Evolutionary conservation across 2,888 invertebrate species (phyloP), one percentile per base, ranked within the genome.

Genomic region (Caenorhabditis sp.): DNA sequence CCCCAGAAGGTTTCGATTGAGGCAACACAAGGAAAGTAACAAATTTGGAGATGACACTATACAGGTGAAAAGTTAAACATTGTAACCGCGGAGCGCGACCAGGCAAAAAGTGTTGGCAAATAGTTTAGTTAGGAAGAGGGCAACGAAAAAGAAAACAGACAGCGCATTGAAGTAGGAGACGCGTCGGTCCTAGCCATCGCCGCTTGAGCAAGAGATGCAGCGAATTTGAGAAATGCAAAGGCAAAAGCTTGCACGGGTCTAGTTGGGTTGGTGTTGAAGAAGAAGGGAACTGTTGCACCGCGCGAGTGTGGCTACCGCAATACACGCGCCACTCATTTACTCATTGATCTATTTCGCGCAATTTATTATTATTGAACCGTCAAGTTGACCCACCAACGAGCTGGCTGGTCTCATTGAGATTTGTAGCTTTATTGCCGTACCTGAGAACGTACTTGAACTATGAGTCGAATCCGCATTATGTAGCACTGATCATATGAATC

Each of bases 71-170:
- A 77, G 69, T 68, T 77, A 68, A 77, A 77, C 77, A 77, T 61
- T 77, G 77, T 69, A 77, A 60, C 58, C 58, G 60, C 51, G 22
- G 65, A 60, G 69, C 69, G 68, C 69, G 32, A 62, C 77, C 62
- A 70, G 68, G 78, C 78, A 78, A 78, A 78, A 78, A 78, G 78
- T 78, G 78, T 78, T 70, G 78, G 78, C 78, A 78, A 78, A 78
- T 70, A 78, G 78, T 78, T 78, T 65, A 78, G 78, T 69, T 60
- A 67, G 74, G 28, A 74, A 51, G n/a, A n/a, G n/a, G 65, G 62
- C 62, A 72, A 56, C 35, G 72, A 47, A 47, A 76, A 76, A 55
- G 76, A 76, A 76, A 67, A 76, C 76, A 68, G 37, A 67, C 62
- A 56, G 71, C 69, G 64, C 35, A 67, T 53, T 56, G 47, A 61